Conservation (phyloP, 2,797 vertebrate species). For the Onychomys leucogaster region DNA sequence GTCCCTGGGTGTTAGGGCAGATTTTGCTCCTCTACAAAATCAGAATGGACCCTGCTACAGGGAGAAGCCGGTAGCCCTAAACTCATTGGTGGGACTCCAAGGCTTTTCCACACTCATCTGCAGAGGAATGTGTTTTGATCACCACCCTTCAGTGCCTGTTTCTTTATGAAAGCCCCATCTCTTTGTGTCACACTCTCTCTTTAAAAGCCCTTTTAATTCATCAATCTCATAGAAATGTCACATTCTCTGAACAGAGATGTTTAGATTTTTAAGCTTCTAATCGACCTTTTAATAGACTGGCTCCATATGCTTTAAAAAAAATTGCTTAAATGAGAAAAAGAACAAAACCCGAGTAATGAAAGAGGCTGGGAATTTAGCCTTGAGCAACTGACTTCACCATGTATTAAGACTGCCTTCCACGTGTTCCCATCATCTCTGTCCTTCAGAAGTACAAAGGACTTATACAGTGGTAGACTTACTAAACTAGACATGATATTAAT, state of each 20-base stretch:
- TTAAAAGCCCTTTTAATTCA: slow-evolving; percentile 9
- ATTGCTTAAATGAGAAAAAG: not conserved
- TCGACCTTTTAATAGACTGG: not conserved
- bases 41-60: not conserved
- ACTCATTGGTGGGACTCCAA: not conserved
- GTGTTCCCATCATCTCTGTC: not conserved
- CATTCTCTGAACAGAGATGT: not conserved
- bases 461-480: not conserved
- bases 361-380: not conserved
- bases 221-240: not conserved
- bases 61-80: not conserved
- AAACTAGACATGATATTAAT: not conserved
- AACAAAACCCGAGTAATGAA: not conserved
- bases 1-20: not conserved
- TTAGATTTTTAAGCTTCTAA: slow-evolving; percentile 25
- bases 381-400: slow-evolving; percentile 2
- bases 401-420: not conserved
- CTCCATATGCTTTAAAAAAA: not conserved
- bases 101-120: not conserved
- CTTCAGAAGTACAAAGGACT: not conserved
- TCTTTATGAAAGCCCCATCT: not conserved
- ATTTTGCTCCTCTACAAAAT: not conserved
- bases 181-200: not conserved
- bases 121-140: not conserved
- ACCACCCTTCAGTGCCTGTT: not conserved